Evolutionary conservation across 2,888 invertebrate species (phyloP), one percentile per base, ranked within the genome.

Genomic region (Leptura quadrifasciata): DNA sequence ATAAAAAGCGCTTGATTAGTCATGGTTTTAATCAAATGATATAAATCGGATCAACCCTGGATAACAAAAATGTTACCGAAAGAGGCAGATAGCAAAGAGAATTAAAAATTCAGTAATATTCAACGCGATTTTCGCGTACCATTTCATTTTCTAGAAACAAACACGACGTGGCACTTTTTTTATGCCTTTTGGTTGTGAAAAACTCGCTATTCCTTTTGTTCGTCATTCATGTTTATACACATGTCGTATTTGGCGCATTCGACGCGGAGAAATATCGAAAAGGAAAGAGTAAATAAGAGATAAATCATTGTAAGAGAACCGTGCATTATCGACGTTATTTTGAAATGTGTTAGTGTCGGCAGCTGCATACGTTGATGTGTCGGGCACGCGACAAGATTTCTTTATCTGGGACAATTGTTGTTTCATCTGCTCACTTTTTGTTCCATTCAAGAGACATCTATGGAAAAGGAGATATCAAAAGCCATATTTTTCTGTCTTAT

Each of bases 371-470:
- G 54, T 72, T 81, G 83, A 80, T 85, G 85, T 85, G 81, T 79
- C 77, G 84, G 86, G 87, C 88, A 88, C 88, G 88, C 87, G 88
- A 87, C 87, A 84, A 86, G 86, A 87, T 87, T 87, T 87, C 88
- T 88, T 88, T 88, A 88, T 88, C 88, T 88, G 83, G 85, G 84
- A 84, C 88, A 86, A 88, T 88, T 88, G 88, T 88, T 88, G 86
- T 88, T 88, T 88, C 88, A 88, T 88, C 88, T 88, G 88, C 83
- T 81, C 76, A 67, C 76, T 78, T 78, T 78, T 79, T 77, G 79
- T 80, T 78, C 74, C 76, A 75, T 80, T 78, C 78, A 75, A 67
- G 69, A 68, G 68, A 27, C 57, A 58, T 54, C 39, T 21, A 18
- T 47, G 55, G 47, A 65, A 55, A 47, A 21, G 52, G 35, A 55